phyloP scores from a whole-genome alignment of 2,888 invertebrate species.

The Stomorhina lunata region DNA sequence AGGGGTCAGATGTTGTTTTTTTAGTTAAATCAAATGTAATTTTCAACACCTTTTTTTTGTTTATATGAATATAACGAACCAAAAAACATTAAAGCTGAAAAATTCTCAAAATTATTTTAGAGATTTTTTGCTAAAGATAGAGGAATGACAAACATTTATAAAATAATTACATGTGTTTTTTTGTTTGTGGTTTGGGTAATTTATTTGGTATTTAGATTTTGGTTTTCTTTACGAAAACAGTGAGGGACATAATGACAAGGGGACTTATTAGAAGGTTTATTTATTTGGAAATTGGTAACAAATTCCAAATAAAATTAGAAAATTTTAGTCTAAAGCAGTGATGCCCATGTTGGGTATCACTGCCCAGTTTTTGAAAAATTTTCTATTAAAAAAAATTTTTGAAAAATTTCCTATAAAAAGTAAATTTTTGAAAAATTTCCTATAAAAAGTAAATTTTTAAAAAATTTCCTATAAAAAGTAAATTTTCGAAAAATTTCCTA shows the following conservation, averaged over 20 bases:
- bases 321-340: no score
- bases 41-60: conserved; percentile 43
- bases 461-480: no score
- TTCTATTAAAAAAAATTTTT: no score
- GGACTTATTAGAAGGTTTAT: no score
- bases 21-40: conserved; percentile 44
- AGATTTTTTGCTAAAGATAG: conserved; percentile 26
- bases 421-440: no score
- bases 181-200: neutral
- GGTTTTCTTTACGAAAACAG: conserved; percentile 9
- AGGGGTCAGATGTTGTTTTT: conserved; percentile 17
- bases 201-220: neutral
- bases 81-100: conserved; percentile 40
- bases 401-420: no score
- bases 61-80: conserved; percentile 67
- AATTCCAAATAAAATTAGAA: no score
- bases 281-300: no score
- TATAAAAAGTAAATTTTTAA: no score
- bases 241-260: neutral
- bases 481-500: no score
- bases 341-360: no score
- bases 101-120: neutral
- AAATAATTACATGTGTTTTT: conserved; percentile 38
- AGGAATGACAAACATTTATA: neutral
- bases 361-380: no score